Percentiles rank a stretch among this genome's conserved stretches.
phyloP scores from a whole-genome alignment of 2,888 invertebrate genomes.

The Spicauda simplicius region DNA sequence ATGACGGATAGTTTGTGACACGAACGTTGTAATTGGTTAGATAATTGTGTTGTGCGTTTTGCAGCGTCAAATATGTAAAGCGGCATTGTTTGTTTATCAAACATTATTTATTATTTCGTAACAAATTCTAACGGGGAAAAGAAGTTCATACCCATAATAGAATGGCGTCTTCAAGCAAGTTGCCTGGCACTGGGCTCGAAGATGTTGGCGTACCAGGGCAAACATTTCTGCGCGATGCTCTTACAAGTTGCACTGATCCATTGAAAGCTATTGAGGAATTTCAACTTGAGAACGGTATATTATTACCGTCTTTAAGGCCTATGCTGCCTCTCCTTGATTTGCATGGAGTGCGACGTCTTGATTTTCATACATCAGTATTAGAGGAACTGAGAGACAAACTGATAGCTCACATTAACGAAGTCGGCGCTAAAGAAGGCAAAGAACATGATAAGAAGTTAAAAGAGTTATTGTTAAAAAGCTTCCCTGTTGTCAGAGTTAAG shows the following conservation, averaged over 20 bases:
- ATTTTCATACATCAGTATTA: slow-evolving; percentile 97
- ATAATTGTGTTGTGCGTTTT: neutral
- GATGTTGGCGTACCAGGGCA: slow-evolving; percentile 95
- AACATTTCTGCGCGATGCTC: slow-evolving; percentile 93
- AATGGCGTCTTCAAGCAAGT: slow-evolving; percentile 78
- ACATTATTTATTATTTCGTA: neutral
- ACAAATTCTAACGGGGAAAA: neutral
- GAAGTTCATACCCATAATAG: neutral
- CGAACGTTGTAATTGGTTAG: neutral
- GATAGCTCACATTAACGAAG: slow-evolving; percentile 92
- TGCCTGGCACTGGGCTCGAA: slow-evolving; percentile 88
- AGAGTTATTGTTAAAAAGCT: slow-evolving; percentile 95
- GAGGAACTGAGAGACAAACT: slow-evolving; percentile 89
- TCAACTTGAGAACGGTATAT: slow-evolving; percentile 96
- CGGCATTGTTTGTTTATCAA: neutral
- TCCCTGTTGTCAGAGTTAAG: slow-evolving; percentile 96
- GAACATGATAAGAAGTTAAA: slow-evolving; percentile 94
- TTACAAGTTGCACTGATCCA: slow-evolving; percentile 98
- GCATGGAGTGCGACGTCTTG: slow-evolving; percentile 95
- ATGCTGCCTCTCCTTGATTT: slow-evolving; percentile 98
- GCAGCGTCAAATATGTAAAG: neutral
- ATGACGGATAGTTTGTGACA: neutral
- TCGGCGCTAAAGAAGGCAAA: slow-evolving; percentile 89
- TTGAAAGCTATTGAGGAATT: slow-evolving; percentile 99
- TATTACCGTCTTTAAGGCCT: slow-evolving; percentile 95